phyloP scores from a whole-genome alignment of 2,888 invertebrate genomes.

The Metalampra italica region DNA sequence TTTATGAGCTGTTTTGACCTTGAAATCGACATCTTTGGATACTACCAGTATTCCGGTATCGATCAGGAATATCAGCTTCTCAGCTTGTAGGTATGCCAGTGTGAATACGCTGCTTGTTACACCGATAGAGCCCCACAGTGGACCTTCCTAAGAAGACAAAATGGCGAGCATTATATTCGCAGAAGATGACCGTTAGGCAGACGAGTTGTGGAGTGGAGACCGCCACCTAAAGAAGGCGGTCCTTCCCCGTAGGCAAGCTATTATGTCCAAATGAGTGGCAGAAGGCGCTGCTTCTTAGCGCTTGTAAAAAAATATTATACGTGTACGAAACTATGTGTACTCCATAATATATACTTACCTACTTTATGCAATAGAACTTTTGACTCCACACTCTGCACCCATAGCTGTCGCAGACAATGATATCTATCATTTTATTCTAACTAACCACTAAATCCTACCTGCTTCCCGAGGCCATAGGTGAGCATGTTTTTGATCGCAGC shows the following conservation, averaged over 20 bases:
- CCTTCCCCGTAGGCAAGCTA: no score
- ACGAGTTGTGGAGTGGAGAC: no score
- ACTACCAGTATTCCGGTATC: conserved; percentile 82
- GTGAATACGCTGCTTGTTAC: conserved; percentile 84
- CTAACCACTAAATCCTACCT: conserved; percentile 42
- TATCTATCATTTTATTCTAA: no score
- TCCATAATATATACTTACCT: no score
- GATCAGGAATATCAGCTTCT: conserved; percentile 90
- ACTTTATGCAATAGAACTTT: no score
- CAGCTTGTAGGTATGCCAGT: conserved; percentile 87
- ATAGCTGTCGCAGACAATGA: no score
- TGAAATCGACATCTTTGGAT: conserved; percentile 72
- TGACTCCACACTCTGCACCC: no score
- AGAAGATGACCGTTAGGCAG: not conserved
- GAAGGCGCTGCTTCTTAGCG: no score
- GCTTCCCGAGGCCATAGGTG: conserved; percentile 84
- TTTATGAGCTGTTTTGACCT: conserved; percentile 84
- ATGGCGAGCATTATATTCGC: not conserved
- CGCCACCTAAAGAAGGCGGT: no score
- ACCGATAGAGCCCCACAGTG: conserved; percentile 76
- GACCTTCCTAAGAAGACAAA: conserved; percentile 48
- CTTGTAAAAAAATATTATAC: no score
- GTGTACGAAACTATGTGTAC: no score
- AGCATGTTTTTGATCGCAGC: conserved; percentile 84
- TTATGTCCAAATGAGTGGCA: no score